Evolutionary conservation across 2,113 vertebrate species (phyloP).

Genomic region (Haemorhous mexicanus): DNA sequence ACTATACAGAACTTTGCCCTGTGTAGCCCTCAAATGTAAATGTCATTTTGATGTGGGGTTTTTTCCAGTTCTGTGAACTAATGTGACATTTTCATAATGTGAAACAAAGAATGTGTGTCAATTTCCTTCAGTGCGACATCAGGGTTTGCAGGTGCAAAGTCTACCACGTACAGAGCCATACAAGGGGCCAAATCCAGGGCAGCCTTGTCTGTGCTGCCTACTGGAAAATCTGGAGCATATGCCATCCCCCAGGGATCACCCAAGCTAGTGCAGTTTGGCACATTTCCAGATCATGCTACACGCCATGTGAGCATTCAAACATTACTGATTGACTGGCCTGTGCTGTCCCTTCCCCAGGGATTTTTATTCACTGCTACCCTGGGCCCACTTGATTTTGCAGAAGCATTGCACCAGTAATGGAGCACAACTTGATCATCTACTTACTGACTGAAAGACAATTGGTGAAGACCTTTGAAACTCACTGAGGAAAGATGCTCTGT

Average conservation of each 20-base stretch:
- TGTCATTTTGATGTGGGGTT: neutral
- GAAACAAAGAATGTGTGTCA: neutral
- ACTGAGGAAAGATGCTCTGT: neutral
- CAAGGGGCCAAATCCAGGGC: neutral
- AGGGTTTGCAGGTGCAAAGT: neutral
- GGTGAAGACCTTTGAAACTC: neutral
- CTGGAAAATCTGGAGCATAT: neutral
- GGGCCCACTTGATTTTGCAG: neutral
- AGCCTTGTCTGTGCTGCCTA: neutral
- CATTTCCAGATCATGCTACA: neutral
- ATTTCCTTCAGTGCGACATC: neutral
- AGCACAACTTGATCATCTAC: neutral
- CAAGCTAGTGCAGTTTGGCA: neutral
- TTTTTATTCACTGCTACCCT: neutral
- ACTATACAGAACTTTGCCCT: neutral
- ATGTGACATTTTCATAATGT: neutral
- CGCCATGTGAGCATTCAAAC: neutral
- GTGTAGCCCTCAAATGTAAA: neutral
- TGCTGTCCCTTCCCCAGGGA: neutral
- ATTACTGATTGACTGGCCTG: neutral
- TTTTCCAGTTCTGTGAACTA: neutral
- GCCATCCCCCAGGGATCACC: neutral
- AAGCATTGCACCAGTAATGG: neutral
- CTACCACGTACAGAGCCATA: neutral
- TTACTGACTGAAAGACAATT: neutral